Evolutionary conservation across 2,113 vertebrate species (phyloP).

Genomic region (Dolichotis patagonum): DNA sequence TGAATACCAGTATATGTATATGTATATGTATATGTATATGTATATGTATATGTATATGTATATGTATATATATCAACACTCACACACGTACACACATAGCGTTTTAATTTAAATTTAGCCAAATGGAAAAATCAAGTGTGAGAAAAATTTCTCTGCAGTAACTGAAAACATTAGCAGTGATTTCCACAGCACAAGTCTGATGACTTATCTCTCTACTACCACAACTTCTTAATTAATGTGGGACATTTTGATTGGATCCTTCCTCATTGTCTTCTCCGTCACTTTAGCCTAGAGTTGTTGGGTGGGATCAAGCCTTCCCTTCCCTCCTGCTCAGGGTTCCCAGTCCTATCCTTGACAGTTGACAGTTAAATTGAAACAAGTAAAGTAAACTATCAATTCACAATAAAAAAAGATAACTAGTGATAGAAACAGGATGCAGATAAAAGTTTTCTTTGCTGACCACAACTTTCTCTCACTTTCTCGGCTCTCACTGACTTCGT

Average conservation of each 20-base stretch:
- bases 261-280: background rate
- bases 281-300: background rate
- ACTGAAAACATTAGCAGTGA: background rate
- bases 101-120: constrained; percentile 15
- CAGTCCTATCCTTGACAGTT: background rate
- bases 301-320: background rate
- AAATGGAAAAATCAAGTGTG: constrained; percentile 10
- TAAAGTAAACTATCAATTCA: background rate
- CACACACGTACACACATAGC: background rate
- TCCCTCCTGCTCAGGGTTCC: background rate
- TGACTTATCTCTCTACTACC: background rate
- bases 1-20: background rate
- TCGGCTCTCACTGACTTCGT: background rate
- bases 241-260: background rate
- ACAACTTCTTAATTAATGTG: constrained; percentile 30
- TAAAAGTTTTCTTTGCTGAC: background rate
- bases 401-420: background rate
- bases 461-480: background rate
- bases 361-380: background rate
- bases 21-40: too few relatives aligned
- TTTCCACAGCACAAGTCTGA: background rate
- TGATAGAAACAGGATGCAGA: background rate
- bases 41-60: too few relatives aligned
- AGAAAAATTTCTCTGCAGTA: background rate
- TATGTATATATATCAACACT: background rate